phyloP scores from a whole-genome alignment of 1,140 invertebrate species.

The Leptinotarsa lineolata region DNA sequence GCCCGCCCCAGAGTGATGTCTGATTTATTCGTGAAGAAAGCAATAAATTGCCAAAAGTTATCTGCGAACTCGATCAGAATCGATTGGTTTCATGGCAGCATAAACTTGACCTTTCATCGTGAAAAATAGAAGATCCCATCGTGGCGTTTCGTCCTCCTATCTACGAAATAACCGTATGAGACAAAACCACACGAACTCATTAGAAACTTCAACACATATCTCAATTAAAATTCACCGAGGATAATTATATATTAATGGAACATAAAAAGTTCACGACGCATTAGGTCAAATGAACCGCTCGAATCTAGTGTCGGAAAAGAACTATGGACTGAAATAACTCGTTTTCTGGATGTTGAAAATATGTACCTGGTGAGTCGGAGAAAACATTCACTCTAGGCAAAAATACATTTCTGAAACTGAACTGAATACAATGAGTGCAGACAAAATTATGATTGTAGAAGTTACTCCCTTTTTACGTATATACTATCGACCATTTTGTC shows the following conservation, averaged over 20 bases:
- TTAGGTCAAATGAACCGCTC: conserved; percentile 4
- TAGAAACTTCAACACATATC: conserved; percentile 8
- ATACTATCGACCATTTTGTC: too few relatives aligned
- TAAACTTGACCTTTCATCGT: neutral
- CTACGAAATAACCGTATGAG: neutral
- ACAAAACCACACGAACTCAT: conserved; percentile 8
- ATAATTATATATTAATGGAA: conserved; percentile 7
- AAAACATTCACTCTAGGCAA: too few relatives aligned
- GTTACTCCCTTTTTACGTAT: too few relatives aligned
- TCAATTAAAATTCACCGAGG: conserved; percentile 6
- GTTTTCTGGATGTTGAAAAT: too few relatives aligned
- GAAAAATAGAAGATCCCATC: neutral
- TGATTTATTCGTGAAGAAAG: too few relatives aligned
- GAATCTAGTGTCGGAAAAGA: too few relatives aligned
- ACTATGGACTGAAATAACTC: too few relatives aligned
- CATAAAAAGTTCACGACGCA: conserved; percentile 3
- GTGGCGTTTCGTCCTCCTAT: neutral
- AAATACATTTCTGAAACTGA: too few relatives aligned
- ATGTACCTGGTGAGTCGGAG: too few relatives aligned
- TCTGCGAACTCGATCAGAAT: neutral
- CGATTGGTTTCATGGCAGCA: neutral
- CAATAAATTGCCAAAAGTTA: neutral
- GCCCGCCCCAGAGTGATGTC: neutral
- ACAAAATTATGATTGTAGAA: too few relatives aligned
- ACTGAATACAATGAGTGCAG: too few relatives aligned